Evolutionary conservation across 2,797 vertebrate genomes (phyloP).

Genomic region (Chaenodraco wilsoni): DNA sequence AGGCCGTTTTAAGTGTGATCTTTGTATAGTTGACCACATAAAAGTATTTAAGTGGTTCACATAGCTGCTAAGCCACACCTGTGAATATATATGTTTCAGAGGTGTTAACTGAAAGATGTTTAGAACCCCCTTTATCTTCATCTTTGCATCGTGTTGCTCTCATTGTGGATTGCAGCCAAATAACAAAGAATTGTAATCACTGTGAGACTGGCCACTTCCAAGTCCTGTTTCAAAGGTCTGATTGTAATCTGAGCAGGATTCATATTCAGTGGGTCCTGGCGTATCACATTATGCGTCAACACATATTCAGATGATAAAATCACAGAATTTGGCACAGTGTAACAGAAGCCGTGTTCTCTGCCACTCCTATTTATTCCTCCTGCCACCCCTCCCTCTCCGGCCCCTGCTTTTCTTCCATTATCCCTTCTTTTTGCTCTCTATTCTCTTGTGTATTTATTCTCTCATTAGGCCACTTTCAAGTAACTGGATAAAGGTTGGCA

Average conservation of each 20-base stretch:
- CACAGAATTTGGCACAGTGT: constrained; percentile 44
- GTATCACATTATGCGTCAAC: constrained; percentile 50
- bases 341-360: constrained; percentile 33
- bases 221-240: constrained; percentile 51
- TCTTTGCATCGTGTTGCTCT: background rate
- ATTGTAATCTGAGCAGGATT: constrained; percentile 58
- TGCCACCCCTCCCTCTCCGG: background rate
- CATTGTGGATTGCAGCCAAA: constrained; percentile 15
- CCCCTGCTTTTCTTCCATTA: constrained; percentile 21
- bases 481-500: constrained; percentile 62
- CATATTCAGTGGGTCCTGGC: constrained; percentile 46
- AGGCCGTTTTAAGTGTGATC: background rate
- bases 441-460: constrained; percentile 43
- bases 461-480: constrained; percentile 58
- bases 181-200: constrained; percentile 30
- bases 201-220: constrained; percentile 44
- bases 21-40: constrained; percentile 8
- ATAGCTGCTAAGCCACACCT: background rate
- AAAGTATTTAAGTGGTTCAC: background rate
- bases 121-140: background rate
- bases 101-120: constrained; percentile 9
- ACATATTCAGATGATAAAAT: constrained; percentile 63
- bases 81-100: background rate
- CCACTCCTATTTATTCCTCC: constrained; percentile 6
- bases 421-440: constrained; percentile 10